Conservation (phyloP, 2,888 invertebrate species). For the Conchocele bisecta region DNA sequence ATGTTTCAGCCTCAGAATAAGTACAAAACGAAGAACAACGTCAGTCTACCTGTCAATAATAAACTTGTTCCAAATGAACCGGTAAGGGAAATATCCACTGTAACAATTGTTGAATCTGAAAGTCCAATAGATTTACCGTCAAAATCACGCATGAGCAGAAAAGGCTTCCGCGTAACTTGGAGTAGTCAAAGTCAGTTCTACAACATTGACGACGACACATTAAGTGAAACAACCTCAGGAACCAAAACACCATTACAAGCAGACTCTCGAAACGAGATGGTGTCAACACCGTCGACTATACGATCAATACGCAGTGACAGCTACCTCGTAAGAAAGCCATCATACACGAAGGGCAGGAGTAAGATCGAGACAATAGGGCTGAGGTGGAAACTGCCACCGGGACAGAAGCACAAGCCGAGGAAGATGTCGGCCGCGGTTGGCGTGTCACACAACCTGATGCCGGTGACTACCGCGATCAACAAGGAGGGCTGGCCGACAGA, state of each 20-base stretch:
- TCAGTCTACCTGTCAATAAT: neutral
- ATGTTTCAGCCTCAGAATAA: conserved; percentile 64
- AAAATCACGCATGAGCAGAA: conserved; percentile 55
- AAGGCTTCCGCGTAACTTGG: conserved; percentile 64
- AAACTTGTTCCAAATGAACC: too few species aligned
- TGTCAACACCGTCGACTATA: neutral
- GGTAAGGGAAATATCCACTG: too few species aligned
- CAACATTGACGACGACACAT: conserved; percentile 20
- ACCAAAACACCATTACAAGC: conserved; percentile 22
- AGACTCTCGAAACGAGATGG: conserved; percentile 16
- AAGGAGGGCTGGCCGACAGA: conserved; percentile 54
- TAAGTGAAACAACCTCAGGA: conserved; percentile 17
- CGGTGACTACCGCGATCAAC: conserved; percentile 59
- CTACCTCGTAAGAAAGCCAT: conserved; percentile 21
- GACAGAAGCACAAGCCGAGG: conserved; percentile 6
- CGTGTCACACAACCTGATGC: conserved; percentile 57
- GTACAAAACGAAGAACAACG: conserved; percentile 46
- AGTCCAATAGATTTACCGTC: conserved; percentile 46
- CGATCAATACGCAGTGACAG: conserved; percentile 41
- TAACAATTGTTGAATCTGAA: conserved; percentile 17
- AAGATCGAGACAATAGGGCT: conserved; percentile 64
- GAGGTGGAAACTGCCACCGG: conserved; percentile 58
- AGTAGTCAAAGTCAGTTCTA: conserved; percentile 56
- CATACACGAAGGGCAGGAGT: conserved; percentile 35
- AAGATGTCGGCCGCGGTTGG: neutral